Evolutionary conservation across 2,113 vertebrate genomes (phyloP).

Genomic region (Platysteira castanea): DNA sequence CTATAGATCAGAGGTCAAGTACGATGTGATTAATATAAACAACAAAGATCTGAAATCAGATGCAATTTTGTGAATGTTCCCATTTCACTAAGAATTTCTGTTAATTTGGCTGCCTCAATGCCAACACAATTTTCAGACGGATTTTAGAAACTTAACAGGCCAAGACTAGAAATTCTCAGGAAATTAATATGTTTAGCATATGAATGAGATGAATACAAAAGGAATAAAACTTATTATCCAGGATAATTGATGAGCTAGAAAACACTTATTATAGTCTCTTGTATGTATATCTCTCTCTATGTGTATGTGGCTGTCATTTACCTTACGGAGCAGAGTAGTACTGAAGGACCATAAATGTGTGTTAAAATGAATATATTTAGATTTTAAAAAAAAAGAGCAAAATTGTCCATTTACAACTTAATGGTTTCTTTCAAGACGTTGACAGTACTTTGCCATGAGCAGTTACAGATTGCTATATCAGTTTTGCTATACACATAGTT

Average conservation of each 20-base stretch:
- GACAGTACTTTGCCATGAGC: background rate
- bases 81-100: background rate
- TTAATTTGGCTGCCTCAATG: background rate
- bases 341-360: background rate
- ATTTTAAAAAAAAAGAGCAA: background rate
- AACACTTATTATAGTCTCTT: background rate
- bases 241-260: background rate
- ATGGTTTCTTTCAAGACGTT: background rate
- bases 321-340: background rate
- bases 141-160: background rate
- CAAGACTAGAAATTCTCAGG: background rate
- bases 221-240: background rate
- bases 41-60: background rate
- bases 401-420: background rate
- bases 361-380: background rate
- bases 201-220: background rate
- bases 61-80: background rate
- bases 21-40: background rate
- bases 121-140: background rate
- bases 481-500: background rate
- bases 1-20: background rate
- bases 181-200: background rate
- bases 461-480: background rate
- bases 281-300: accelerated
- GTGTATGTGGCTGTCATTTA: background rate